These are phyloP conservation scores for Stenichneumon culpator DNA, from an alignment of 2,888 invertebrate species.

Conservation along the genomic window DNA sequence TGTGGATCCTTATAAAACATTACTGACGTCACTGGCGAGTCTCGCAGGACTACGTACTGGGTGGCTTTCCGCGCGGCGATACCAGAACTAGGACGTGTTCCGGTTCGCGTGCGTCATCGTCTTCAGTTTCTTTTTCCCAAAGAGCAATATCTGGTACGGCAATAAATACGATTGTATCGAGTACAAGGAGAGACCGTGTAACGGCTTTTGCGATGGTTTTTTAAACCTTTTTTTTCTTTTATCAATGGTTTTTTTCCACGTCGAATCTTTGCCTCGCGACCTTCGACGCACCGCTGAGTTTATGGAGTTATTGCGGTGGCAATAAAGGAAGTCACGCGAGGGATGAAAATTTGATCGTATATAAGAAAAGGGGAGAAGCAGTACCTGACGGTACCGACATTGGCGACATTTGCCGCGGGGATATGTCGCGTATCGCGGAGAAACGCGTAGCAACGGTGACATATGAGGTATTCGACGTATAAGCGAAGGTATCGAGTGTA, in stretches of 20 bases:
- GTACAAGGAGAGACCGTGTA: neutral
- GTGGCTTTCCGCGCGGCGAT: slow-evolving; percentile 3
- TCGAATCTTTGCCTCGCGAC: slow-evolving; percentile 8
- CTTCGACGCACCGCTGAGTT: slow-evolving; percentile 31
- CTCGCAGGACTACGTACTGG: slow-evolving; percentile 14
- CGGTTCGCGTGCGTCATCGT: slow-evolving; percentile 25
- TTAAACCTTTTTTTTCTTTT: neutral
- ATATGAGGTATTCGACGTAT: slow-evolving; percentile 21
- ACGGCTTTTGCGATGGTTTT: neutral
- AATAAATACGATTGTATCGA: slow-evolving; percentile 15
- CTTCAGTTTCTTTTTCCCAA: slow-evolving; percentile 20
- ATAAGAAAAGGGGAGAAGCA: neutral
- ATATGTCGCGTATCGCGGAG: neutral
- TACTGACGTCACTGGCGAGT: slow-evolving; percentile 42
- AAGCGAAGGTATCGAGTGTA: neutral
- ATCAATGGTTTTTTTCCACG: slow-evolving; percentile 11
- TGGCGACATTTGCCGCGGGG: slow-evolving; percentile 6
- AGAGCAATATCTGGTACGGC: slow-evolving; percentile 21
- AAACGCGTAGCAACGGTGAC: slow-evolving; percentile 36
- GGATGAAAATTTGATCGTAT: slow-evolving; percentile 46
- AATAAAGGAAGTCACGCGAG: slow-evolving; percentile 36
- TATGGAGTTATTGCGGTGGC: slow-evolving; percentile 17
- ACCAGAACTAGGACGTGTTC: slow-evolving; percentile 8
- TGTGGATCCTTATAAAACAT: slow-evolving; percentile 49
- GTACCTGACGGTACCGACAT: slow-evolving; percentile 46